These are phyloP conservation scores for Thermophis baileyi DNA, from an alignment of 2,113 vertebrate species.

Conservation along the genomic window DNA sequence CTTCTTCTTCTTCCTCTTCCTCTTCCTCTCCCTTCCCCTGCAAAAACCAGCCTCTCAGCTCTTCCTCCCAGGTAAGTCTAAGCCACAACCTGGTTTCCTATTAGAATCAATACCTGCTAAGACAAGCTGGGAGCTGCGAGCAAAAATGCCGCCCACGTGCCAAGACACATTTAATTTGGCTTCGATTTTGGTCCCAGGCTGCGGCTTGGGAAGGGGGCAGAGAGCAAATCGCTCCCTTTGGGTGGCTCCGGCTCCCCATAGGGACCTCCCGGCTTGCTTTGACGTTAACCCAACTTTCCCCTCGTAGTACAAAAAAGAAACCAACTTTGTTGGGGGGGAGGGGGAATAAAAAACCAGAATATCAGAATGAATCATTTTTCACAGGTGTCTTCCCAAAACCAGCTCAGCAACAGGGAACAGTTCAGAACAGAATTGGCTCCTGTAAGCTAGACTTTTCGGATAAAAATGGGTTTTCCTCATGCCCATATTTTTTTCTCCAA, in stretches of 20 bases:
- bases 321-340: neutral
- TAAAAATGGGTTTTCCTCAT: too few relatives aligned
- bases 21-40: neutral
- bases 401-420: neutral
- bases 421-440: neutral
- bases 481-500: too few relatives aligned
- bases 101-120: slow-evolving; percentile 15
- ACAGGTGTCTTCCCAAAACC: too few relatives aligned
- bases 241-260: neutral
- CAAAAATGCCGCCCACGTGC: neutral
- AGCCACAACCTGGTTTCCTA: neutral
- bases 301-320: neutral
- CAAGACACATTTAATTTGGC: neutral
- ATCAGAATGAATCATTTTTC: neutral
- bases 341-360: neutral
- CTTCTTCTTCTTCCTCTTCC: neutral
- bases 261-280: too few relatives aligned
- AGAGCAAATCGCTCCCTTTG: neutral
- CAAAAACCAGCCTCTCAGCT: neutral
- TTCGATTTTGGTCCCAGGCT: neutral
- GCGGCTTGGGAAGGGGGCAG: neutral
- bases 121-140: neutral
- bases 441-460: neutral
- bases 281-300: neutral
- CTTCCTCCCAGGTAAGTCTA: neutral